phyloP scores from a whole-genome alignment of 2,888 invertebrate genomes.

The Lasioglossum oenotherae region DNA sequence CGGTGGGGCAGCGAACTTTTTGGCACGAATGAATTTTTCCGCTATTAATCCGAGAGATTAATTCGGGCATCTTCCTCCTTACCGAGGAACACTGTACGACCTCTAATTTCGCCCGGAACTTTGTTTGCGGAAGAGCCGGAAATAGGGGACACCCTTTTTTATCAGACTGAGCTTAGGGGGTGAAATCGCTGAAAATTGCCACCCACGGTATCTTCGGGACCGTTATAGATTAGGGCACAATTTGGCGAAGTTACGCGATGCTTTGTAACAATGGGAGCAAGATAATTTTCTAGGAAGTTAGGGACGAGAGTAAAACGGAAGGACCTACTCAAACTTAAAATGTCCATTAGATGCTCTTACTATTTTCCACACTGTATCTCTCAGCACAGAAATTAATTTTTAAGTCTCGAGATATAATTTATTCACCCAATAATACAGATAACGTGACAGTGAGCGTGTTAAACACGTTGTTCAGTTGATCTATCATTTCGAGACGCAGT shows the following conservation, averaged over 20 bases:
- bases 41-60: slow-evolving; percentile 1
- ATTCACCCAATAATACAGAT: too few species aligned
- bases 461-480: neutral
- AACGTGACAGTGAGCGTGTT: neutral
- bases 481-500: neutral
- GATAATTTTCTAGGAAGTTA: neutral
- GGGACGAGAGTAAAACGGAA: neutral
- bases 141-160: neutral
- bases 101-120: neutral
- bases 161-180: neutral
- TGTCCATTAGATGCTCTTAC: neutral
- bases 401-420: neutral
- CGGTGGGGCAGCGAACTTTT: neutral
- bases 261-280: neutral
- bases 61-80: neutral
- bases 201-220: neutral
- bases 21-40: neutral
- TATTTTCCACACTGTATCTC: neutral
- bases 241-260: neutral
- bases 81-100: neutral
- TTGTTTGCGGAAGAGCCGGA: neutral
- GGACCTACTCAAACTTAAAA: neutral
- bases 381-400: neutral
- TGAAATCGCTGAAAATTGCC: neutral
- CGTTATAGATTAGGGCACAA: neutral